Evolutionary conservation across 2,797 vertebrate genomes (phyloP), one percentile per base, ranked within the genome.

Genomic region (Naso thynnoides): DNA sequence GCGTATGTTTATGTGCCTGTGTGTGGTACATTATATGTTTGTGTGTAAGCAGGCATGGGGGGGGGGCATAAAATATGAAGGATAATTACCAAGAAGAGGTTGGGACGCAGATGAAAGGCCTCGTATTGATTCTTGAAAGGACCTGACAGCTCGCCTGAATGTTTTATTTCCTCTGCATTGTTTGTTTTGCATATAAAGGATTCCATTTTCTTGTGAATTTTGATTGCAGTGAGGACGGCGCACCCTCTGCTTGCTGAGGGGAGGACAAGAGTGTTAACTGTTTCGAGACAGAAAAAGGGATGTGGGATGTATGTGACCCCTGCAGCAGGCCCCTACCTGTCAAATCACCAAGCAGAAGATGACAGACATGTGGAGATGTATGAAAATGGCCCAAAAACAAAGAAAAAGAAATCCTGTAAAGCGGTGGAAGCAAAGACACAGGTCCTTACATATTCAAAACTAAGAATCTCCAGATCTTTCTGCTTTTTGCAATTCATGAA

Each of bases 51-150:
- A 83, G 82, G 83, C 78, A 65, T 82, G 29, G n/a, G 84, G 81
- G 82, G 77, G 83, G 84, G 83, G 85, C 81, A 92, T 93, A 93
- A 93, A 92, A 93, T 93, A 94, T 94, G 92, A 92, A 91, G 93
- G 88, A 94, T 95, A 95, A 95, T 94, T 94, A 94, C 92, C 89
- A 92, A 91, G 92, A 94, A 94, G 91, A 94, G 91, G 93, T 91
- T 91, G 91, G 90, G 89, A 92, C 66, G 82, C 91, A 93, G 91
- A 94, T 94, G 92, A 95, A 94, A 95, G 90, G 86, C 88, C 89
- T 90, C 66, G 80, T 94, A 93, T 94, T 93, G 93, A 94, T 93
- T 94, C 89, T 86, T 92, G 92, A 94, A 93, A 94, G 90, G 92
- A 94, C 91, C 91, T 95, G 94, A 94, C 94, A 95, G 94, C 93